Evolutionary conservation across 2,888 invertebrate genomes (phyloP).

Genomic region (Leuctra nigra): DNA sequence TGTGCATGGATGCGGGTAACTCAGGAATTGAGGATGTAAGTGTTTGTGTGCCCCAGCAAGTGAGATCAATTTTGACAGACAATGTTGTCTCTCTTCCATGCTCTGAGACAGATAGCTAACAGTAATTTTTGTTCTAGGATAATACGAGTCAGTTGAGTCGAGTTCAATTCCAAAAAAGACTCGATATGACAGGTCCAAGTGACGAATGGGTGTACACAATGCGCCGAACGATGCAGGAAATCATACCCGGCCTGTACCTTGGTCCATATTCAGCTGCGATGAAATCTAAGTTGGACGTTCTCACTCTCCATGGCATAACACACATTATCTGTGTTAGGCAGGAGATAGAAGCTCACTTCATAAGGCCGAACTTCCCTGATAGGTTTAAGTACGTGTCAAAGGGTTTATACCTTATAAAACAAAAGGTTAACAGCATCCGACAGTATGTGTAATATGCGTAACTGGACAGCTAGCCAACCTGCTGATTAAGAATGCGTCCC

Average conservation of each 20-base stretch:
- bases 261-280: slow-evolving; percentile 59
- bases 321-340: slow-evolving; percentile 63
- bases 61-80: no score
- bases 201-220: slow-evolving; percentile 39
- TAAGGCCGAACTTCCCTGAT: slow-evolving; percentile 56
- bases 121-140: no score
- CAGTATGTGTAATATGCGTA: no score
- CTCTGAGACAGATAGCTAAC: no score
- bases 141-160: slow-evolving; percentile 3
- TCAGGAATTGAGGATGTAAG: neutral
- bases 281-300: slow-evolving; percentile 45
- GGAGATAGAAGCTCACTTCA: slow-evolving; percentile 53
- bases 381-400: slow-evolving; percentile 47
- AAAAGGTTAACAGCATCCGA: no score
- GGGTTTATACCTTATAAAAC: no score
- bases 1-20: neutral
- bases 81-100: no score
- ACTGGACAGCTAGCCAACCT: no score
- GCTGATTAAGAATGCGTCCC: no score
- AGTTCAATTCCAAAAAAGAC: slow-evolving; percentile 23
- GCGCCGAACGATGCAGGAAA: slow-evolving; percentile 51
- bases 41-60: no score
- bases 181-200: slow-evolving; percentile 7
- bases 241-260: slow-evolving; percentile 56
- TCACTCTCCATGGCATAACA: slow-evolving; percentile 52